Percentiles rank a stretch among this genome's conserved stretches.
These are phyloP conservation scores for Alloscopus bannaensis DNA, from an alignment of 2,888 invertebrate genomes.

Conservation along the genomic window DNA sequence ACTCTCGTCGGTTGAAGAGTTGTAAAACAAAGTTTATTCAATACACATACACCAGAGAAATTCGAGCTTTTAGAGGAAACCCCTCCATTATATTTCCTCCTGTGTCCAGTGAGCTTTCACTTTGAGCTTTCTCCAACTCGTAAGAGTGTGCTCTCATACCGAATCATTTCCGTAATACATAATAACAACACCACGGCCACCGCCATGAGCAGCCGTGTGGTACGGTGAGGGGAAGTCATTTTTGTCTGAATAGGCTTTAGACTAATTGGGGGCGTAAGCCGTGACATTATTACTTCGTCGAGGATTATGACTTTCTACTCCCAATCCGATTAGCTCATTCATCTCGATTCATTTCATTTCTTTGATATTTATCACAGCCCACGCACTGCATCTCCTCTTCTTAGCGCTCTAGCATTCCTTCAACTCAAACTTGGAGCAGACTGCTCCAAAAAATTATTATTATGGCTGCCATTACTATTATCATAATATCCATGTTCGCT, in stretches of 20 bases:
- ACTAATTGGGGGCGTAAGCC: slow-evolving; percentile 71
- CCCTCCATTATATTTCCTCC: no score
- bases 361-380: slow-evolving; percentile 23
- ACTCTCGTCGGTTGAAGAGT: no score
- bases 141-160: no score
- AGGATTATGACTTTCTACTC: slow-evolving; percentile 63
- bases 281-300: slow-evolving; percentile 68
- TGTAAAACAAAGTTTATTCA: no score
- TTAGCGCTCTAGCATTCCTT: neutral
- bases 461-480: slow-evolving; percentile 43
- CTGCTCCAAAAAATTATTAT: slow-evolving; percentile 37
- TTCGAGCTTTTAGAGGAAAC: no score
- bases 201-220: neutral
- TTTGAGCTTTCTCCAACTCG: no score
- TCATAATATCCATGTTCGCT: slow-evolving; percentile 44
- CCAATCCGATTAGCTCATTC: slow-evolving; percentile 70
- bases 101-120: no score
- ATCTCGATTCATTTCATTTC: slow-evolving; percentile 65
- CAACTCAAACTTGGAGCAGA: no score
- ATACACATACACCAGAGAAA: no score
- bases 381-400: neutral
- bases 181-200: no score
- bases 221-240: slow-evolving; percentile 43
- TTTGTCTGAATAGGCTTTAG: slow-evolving; percentile 48
- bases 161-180: no score